phyloP scores from a whole-genome alignment of 2,797 vertebrate species.

The Lagorchestes hirsutus region DNA sequence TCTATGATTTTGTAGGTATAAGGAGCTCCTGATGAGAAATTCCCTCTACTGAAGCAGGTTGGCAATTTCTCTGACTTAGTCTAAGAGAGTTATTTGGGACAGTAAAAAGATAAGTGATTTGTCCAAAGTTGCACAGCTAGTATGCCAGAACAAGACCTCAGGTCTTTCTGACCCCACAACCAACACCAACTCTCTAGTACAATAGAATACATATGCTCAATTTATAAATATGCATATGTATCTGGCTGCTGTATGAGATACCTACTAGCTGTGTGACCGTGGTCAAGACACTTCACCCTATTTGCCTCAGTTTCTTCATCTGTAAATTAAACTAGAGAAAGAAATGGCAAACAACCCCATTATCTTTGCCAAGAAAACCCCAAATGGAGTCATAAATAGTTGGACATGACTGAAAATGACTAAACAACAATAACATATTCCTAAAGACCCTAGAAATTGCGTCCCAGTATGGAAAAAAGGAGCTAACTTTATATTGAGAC shows the following conservation, averaged over 20 bases:
- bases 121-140: background rate
- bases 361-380: background rate
- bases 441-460: background rate
- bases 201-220: background rate
- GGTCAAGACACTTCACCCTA: background rate
- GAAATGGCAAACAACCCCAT: background rate
- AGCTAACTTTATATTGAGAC: background rate
- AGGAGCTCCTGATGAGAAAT: background rate
- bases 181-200: background rate
- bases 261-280: background rate
- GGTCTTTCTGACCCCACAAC: background rate
- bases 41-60: background rate
- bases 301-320: background rate
- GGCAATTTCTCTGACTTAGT: background rate
- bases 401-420: background rate
- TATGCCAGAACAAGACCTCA: background rate
- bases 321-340: background rate
- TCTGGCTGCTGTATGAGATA: background rate
- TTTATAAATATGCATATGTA: background rate
- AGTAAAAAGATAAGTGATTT: background rate
- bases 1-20: background rate
- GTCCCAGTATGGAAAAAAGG: background rate
- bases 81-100: background rate
- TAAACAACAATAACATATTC: background rate
- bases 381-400: background rate